Base-by-base conservation (phyloP, 2,888 invertebrate genomes). In the Sphaerophoria taeniata region DNA sequence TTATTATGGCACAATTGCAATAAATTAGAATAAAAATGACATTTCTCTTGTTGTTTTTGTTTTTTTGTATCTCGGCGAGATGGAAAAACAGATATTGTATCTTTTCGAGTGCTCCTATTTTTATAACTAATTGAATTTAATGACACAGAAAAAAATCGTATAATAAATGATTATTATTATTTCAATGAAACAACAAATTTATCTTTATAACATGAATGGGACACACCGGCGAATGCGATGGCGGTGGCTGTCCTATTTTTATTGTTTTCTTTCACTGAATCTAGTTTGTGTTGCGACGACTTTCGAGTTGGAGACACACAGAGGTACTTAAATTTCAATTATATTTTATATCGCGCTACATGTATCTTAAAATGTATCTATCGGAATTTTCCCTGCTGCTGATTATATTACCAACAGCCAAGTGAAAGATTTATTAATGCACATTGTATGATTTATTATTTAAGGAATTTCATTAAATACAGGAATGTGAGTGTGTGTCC, bases 111-210 rank as follows among this genome's bases (percentile, higher is more conserved):
- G 63, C 33, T 51, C 53, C 67, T 47, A 70, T 73, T 70, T 65
- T 49, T 65, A 65, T 55, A 78, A 70, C 78, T 78, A 83, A 75
- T 78, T 83, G 74, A 65, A 78, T 78, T 69, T 71, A 78, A 83
- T 74, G 74, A 65, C 56, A 74, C n/a, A 43, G 65, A 39, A 55
- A 9, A 43, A 43, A 43, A 43, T 43, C 9, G 43, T 70, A 70
- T 53, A 70, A 60, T 34, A 78, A 60, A 79, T 79, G 65, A 83
- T 83, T 83, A 79, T 78, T 83, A 83, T 83, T 83, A 79, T 78
- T 83, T 78, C 70, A 78, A 74, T 70, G 51, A 70, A 78, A 73
- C 71, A 58, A 74, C 58, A 74, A 78, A 75, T 79, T 78, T 78
- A 78, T 74, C 83, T 78, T 73, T 67, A 69, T 45, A 56, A 43